phyloP scores from a whole-genome alignment of 2,888 invertebrate genomes.

The Volucella inflata region DNA sequence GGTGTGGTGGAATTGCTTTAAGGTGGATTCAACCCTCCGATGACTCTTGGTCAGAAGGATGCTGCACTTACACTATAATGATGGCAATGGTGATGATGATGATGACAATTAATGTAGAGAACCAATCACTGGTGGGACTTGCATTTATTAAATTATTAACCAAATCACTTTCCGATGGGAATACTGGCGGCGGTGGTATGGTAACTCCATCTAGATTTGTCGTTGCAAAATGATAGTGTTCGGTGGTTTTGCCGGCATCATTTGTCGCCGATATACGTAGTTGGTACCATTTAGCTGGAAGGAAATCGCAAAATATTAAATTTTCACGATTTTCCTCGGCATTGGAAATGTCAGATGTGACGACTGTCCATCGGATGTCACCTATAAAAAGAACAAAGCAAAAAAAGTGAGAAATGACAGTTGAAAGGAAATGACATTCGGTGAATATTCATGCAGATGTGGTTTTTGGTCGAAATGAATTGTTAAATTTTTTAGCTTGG shows the following conservation, averaged over 20 bases:
- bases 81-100: conserved; percentile 82
- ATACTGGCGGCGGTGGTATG: conserved; percentile 82
- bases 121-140: conserved; percentile 82
- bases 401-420: conserved; percentile 15
- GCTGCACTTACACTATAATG: conserved; percentile 81
- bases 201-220: conserved; percentile 85
- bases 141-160: conserved; percentile 82
- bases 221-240: conserved; percentile 86
- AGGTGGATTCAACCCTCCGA: background rate
- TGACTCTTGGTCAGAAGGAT: background rate
- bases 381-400: conserved; percentile 76
- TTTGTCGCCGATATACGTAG: conserved; percentile 86
- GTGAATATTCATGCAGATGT: conserved; percentile 27
- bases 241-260: conserved; percentile 87
- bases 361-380: conserved; percentile 83
- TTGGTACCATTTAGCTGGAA: conserved; percentile 86
- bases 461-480: conserved; percentile 6
- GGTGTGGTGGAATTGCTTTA: background rate
- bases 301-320: conserved; percentile 85
- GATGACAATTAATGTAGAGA: conserved; percentile 82
- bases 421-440: conserved; percentile 24
- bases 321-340: conserved; percentile 83
- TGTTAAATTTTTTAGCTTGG: no score
- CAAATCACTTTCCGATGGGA: conserved; percentile 82
- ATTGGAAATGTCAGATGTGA: conserved; percentile 84